A percentile compares a stretch with the other conserved stretches of the same genome.
Conservation (phyloP, 1,140 invertebrate genomes). For the Zaprionus kolodkinae region DNA sequence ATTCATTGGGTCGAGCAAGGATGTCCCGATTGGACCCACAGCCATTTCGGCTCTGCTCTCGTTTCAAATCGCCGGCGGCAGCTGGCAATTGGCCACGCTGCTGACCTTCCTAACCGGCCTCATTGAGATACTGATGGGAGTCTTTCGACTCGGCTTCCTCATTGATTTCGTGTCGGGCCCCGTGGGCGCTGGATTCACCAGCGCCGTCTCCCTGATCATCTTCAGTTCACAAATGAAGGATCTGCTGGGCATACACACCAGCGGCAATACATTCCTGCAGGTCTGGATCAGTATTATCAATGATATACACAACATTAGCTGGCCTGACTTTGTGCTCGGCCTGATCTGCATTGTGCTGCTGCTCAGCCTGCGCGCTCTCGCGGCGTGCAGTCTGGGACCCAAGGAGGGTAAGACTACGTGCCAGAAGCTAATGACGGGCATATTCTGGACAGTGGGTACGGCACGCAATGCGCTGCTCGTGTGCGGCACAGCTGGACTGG, state of each 20-base stretch:
- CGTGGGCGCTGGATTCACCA: conserved; percentile 96
- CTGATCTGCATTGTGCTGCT: conserved; percentile 89
- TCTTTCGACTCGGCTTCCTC: conserved; percentile 95
- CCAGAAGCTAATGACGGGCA: conserved; percentile 86
- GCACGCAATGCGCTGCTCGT: conserved; percentile 92
- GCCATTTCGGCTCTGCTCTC: conserved; percentile 94
- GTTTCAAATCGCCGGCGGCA: conserved; percentile 89
- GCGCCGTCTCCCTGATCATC: conserved; percentile 96
- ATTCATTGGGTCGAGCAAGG: conserved; percentile 95
- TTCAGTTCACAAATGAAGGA: conserved; percentile 95
- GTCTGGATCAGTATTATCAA: conserved; percentile 89
- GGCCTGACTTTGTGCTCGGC: conserved; percentile 90
- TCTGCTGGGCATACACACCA: conserved; percentile 91
- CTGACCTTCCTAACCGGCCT: conserved; percentile 92
- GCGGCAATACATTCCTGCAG: conserved; percentile 89
- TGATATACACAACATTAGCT: conserved; percentile 87
- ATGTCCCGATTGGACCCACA: conserved; percentile 94
- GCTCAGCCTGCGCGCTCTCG: conserved; percentile 88
- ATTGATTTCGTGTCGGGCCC: conserved; percentile 97
- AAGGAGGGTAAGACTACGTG: conserved; percentile 85
- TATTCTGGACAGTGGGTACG: conserved; percentile 88
- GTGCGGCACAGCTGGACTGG: conserved; percentile 87
- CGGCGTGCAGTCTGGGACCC: conserved; percentile 86
- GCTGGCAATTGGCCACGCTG: conserved; percentile 91
- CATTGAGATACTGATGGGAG: conserved; percentile 93